Percentiles rank a stretch among this genome's conserved stretches.
phyloP scores from a whole-genome alignment of 2,113 vertebrate species.

The Ailuropoda melanoleuca region DNA sequence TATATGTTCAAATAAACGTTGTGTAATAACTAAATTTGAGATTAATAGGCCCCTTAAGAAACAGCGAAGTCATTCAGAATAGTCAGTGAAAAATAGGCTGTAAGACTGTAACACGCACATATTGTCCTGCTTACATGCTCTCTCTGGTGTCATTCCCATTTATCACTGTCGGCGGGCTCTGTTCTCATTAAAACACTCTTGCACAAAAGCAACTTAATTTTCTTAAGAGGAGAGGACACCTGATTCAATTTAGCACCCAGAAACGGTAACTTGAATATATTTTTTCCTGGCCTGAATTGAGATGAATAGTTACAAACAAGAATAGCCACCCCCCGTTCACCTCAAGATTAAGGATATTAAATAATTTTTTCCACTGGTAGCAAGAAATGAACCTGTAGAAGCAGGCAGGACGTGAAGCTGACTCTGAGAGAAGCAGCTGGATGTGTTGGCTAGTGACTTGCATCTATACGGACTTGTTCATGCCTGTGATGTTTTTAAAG shows the following conservation, averaged over 20 bases:
- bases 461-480: background rate
- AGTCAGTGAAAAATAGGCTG: constrained; percentile 96
- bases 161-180: constrained; percentile 93
- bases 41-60: constrained; percentile 94
- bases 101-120: constrained; percentile 90
- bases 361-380: constrained; percentile 82
- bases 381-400: constrained; percentile 83
- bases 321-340: constrained; percentile 41
- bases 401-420: constrained; percentile 66
- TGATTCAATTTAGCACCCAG: constrained; percentile 96
- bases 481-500: background rate
- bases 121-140: constrained; percentile 92
- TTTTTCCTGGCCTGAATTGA: constrained; percentile 82
- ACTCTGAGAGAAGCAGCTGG: constrained; percentile 69
- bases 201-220: constrained; percentile 97
- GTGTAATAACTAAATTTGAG: constrained; percentile 95
- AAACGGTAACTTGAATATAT: constrained; percentile 88
- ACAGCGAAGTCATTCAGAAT: constrained; percentile 87
- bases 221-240: constrained; percentile 99
- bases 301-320: constrained; percentile 88
- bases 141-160: constrained; percentile 92
- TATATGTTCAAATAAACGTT: constrained; percentile 99
- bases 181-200: constrained; percentile 97
- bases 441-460: background rate
- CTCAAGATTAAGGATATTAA: constrained; percentile 89